Percentiles rank a stretch among this genome's conserved stretches.
These are phyloP conservation scores for Coracias cyanogaster DNA, from an alignment of 2,797 vertebrate species.

Conservation along the genomic window DNA sequence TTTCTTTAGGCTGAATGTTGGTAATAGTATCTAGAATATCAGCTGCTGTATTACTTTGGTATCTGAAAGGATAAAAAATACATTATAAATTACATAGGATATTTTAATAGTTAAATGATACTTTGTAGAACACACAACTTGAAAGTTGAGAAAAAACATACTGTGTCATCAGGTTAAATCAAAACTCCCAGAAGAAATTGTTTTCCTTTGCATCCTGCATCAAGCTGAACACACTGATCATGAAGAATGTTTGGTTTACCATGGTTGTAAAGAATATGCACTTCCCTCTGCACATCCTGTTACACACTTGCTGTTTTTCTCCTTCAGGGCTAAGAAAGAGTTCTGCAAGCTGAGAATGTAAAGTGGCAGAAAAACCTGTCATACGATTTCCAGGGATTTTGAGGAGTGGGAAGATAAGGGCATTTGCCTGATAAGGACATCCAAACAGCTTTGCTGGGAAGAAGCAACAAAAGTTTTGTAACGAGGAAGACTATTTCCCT, in stretches of 20 bases:
- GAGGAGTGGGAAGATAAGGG: background rate
- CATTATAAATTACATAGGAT: background rate
- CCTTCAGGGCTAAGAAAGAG: background rate
- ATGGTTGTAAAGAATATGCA: background rate
- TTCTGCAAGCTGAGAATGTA: background rate
- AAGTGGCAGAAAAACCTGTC: background rate
- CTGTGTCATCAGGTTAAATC: background rate
- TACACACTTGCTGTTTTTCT: background rate
- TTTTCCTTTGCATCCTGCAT: background rate
- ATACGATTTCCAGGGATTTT: background rate
- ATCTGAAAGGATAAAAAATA: constrained; percentile 71
- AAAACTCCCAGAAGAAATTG: background rate
- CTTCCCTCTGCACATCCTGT: background rate
- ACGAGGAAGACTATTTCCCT: background rate
- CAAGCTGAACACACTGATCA: background rate
- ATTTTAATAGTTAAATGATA: background rate
- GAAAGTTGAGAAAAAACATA: background rate
- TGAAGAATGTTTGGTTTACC: background rate
- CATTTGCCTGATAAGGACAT: background rate
- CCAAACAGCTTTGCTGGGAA: background rate
- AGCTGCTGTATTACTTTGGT: constrained; percentile 86
- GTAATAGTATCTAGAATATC: constrained; percentile 85
- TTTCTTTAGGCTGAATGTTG: constrained; percentile 89
- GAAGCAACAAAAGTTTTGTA: background rate
- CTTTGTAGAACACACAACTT: background rate